Conservation (phyloP, 2,113 vertebrate species). For the Hypomesus transpacificus region DNA sequence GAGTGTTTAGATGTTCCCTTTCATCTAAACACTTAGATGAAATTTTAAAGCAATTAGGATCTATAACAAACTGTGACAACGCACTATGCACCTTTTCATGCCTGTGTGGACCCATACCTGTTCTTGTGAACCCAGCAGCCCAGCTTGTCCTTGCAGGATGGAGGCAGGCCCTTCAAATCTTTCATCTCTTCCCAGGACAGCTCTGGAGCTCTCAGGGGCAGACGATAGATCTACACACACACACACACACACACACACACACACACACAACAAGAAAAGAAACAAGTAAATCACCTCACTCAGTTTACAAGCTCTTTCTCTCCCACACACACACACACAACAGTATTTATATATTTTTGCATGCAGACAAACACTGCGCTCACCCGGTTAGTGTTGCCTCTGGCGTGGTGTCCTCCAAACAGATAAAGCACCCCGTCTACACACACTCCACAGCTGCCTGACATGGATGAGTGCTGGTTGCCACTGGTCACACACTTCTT, state of each 20-base stretch:
- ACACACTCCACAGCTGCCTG: constrained; percentile 90
- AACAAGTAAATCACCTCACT: not conserved
- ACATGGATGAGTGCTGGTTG: constrained; percentile 89
- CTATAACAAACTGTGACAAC: not conserved
- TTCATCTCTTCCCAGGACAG: constrained; percentile 89
- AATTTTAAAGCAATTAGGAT: no score
- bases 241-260: constrained; percentile 20
- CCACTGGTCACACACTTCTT: constrained; percentile 80
- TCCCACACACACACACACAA: not conserved
- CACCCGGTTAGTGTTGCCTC: constrained; percentile 93
- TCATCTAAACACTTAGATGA: no score
- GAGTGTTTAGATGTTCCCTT: no score
- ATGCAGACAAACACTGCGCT: constrained; percentile 23
- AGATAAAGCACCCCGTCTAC: constrained; percentile 89
- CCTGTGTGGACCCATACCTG: constrained; percentile 70
- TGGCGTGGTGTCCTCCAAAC: constrained; percentile 91
- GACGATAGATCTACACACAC: constrained; percentile 83
- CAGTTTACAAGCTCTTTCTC: not conserved
- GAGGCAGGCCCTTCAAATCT: constrained; percentile 84
- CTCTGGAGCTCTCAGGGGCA: constrained; percentile 76
- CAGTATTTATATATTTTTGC: not conserved
- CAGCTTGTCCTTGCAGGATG: constrained; percentile 93
- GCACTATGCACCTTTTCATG: not conserved
- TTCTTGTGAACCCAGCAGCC: constrained; percentile 94
- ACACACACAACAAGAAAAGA: not conserved